Evolutionary conservation across 2,888 invertebrate genomes (phyloP).

Genomic region (Rotaria sp.): DNA sequence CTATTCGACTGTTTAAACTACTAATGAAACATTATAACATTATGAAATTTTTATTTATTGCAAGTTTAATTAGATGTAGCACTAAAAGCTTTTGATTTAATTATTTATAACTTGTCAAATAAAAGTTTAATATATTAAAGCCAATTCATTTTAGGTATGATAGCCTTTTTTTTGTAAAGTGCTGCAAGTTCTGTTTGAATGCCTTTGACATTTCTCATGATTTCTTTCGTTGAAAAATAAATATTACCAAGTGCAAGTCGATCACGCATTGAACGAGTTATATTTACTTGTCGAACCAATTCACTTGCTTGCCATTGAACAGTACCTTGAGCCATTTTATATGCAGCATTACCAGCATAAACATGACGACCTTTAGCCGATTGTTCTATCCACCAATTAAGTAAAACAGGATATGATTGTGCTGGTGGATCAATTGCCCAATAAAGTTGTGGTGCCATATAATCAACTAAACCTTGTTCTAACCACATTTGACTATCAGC

Average conservation of each 20-base stretch:
- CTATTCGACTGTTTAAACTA: too few species aligned
- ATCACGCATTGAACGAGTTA: constrained; percentile 38
- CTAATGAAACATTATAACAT: too few species aligned
- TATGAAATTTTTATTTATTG: too few species aligned
- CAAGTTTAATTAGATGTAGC: too few species aligned
- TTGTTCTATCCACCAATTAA: constrained; percentile 50
- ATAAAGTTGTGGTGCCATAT: constrained; percentile 50
- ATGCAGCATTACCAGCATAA: constrained; percentile 47
- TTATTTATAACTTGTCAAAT: too few species aligned
- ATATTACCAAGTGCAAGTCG: constrained; percentile 22
- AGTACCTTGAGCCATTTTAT: constrained; percentile 42
- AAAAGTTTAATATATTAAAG: too few species aligned
- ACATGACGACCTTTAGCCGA: constrained; percentile 45
- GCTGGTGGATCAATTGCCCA: constrained; percentile 49
- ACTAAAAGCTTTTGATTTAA: too few species aligned
- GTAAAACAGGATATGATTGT: constrained; percentile 48
- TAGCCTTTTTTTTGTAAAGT: neutral
- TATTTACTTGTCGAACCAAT: constrained; percentile 46
- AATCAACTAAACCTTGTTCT: constrained; percentile 48
- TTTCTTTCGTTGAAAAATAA: constrained; percentile 34
- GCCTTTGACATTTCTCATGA: constrained; percentile 37
- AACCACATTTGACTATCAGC: constrained; percentile 50
- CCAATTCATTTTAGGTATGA: neutral
- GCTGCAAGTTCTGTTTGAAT: neutral
- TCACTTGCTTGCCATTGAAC: constrained; percentile 46